phyloP scores from a whole-genome alignment of 2,797 vertebrate genomes.

The Galaxias olidus region DNA sequence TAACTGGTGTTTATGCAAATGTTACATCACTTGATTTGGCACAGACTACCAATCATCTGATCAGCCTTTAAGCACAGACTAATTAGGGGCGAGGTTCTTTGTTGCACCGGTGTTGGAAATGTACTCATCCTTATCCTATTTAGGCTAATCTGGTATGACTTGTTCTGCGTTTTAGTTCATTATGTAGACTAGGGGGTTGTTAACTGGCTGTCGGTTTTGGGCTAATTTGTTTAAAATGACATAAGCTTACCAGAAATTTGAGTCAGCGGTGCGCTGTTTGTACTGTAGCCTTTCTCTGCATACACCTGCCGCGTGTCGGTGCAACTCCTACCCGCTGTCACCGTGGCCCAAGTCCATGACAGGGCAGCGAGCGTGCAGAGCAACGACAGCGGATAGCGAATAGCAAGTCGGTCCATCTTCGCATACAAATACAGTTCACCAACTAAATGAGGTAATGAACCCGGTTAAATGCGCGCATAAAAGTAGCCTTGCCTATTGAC shows the following conservation, averaged over 20 bases:
- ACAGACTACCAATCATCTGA: slow-evolving; percentile 21
- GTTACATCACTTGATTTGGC: too few relatives aligned
- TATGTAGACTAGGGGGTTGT: too few relatives aligned
- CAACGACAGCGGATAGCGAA: slow-evolving; percentile 51
- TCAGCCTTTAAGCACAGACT: slow-evolving; percentile 62
- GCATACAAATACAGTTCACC: neutral
- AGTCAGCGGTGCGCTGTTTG: slow-evolving; percentile 78
- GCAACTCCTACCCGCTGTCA: slow-evolving; percentile 79
- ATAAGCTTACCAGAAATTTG: slow-evolving; percentile 82
- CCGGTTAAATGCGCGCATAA: slow-evolving; percentile 13
- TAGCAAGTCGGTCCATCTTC: slow-evolving; percentile 55
- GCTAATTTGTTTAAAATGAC: neutral
- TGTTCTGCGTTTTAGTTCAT: neutral
- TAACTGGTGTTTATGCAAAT: too few relatives aligned
- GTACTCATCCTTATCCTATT: slow-evolving; percentile 53
- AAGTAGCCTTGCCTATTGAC: too few relatives aligned
- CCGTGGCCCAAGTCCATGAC: slow-evolving; percentile 61
- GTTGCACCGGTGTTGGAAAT: slow-evolving; percentile 72
- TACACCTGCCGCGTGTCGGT: slow-evolving; percentile 84
- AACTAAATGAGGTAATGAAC: neutral
- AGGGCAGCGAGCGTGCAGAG: slow-evolving; percentile 60
- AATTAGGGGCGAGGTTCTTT: slow-evolving; percentile 77
- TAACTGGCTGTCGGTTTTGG: neutral
- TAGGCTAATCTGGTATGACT: neutral
- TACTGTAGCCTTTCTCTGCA: slow-evolving; percentile 82